phyloP scores from a whole-genome alignment of 2,797 vertebrate genomes.

The Siniperca undulata region DNA sequence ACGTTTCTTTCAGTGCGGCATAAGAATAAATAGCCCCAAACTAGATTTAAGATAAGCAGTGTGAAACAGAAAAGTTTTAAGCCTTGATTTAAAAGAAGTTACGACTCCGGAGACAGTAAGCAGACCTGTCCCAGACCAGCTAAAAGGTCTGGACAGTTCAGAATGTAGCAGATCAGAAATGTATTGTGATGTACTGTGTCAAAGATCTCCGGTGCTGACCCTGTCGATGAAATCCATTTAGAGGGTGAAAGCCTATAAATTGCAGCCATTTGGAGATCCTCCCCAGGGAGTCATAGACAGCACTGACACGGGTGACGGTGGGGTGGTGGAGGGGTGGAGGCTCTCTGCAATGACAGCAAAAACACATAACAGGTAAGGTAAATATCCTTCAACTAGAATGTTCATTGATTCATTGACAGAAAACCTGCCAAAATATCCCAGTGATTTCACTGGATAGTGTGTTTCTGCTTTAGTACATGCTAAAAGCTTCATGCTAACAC shows the following conservation, averaged over 20 bases:
- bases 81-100: no score
- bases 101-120: neutral
- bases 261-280: neutral
- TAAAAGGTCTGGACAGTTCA: neutral
- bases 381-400: neutral
- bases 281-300: neutral
- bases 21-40: neutral
- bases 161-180: no score
- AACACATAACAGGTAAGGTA: neutral
- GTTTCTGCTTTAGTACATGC: neutral
- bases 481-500: neutral
- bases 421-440: neutral
- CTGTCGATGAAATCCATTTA: slow-evolving; percentile 1
- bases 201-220: slow-evolving; percentile 12
- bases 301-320: neutral
- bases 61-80: neutral
- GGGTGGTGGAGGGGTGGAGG: neutral
- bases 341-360: neutral
- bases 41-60: neutral
- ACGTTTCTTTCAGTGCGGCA: no score
- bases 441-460: no score
- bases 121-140: neutral
- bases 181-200: no score
- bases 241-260: neutral
- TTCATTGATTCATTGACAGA: neutral